phyloP scores from a whole-genome alignment of 2,113 vertebrate species.

The Murina feae region DNA sequence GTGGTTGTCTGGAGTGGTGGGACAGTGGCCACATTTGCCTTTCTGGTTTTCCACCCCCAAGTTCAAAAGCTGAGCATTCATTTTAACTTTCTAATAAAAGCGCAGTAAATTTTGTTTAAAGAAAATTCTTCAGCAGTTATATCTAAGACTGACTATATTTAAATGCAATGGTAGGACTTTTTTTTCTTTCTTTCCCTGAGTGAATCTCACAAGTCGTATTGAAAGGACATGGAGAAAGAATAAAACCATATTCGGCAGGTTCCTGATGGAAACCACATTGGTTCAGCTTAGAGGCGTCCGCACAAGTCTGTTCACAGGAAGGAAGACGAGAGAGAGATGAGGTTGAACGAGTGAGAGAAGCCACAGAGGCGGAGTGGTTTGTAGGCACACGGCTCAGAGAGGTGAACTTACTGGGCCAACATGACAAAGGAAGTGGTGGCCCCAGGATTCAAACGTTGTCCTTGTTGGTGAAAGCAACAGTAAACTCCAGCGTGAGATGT shows the following conservation, averaged over 20 bases:
- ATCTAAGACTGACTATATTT: not conserved
- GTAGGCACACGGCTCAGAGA: not conserved
- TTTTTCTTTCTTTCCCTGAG: not conserved
- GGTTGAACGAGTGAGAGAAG: not conserved
- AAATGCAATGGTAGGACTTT: not conserved
- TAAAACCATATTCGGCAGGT: not conserved
- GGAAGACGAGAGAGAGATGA: not conserved
- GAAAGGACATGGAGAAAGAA: not conserved
- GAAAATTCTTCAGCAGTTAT: not conserved
- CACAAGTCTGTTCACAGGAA: not conserved
- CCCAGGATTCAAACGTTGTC: not conserved
- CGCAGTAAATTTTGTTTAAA: not conserved
- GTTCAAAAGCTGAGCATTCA: not conserved
- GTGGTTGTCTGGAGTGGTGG: not conserved
- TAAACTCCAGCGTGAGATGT: not conserved
- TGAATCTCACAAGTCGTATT: not conserved
- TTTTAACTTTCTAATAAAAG: conserved; percentile 17
- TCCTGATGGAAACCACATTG: not conserved
- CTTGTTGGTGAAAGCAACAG: not conserved
- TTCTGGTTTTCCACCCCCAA: not conserved
- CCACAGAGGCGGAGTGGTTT: rapidly evolving
- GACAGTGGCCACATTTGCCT: not conserved
- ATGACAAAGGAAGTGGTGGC: not conserved
- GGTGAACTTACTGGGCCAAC: not conserved
- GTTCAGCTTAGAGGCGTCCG: not conserved